A percentile compares a stretch with the other conserved stretches of the same genome.
Evolutionary conservation across 2,888 invertebrate species (phyloP).

Genomic region (Oligia strigilis): DNA sequence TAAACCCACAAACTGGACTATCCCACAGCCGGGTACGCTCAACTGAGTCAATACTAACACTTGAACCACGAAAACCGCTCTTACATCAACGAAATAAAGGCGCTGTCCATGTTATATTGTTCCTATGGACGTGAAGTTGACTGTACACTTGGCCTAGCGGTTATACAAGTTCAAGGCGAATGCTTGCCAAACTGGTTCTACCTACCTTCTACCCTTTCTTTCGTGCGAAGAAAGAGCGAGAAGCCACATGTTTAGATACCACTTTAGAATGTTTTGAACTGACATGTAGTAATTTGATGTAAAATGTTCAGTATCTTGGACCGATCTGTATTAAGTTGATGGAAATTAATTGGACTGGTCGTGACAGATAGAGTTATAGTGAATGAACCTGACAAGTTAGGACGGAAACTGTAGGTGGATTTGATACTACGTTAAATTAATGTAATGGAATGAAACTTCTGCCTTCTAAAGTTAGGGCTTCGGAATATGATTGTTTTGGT

Average conservation of each 20-base stretch:
- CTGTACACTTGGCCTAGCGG: constrained; percentile 69
- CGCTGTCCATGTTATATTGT: background rate
- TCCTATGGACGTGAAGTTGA: constrained; percentile 11
- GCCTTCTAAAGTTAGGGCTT: background rate
- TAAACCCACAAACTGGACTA: constrained; percentile 46
- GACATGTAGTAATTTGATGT: constrained; percentile 54
- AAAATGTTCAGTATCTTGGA: constrained; percentile 44
- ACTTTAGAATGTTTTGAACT: constrained; percentile 61
- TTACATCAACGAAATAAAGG: background rate
- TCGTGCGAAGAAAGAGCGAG: constrained; percentile 58
- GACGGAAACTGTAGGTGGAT: background rate
- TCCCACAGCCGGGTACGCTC: constrained; percentile 35
- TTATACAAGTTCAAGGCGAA: constrained; percentile 77
- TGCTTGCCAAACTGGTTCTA: constrained; percentile 75
- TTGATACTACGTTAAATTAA: background rate
- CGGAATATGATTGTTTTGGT: background rate
- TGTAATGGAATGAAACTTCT: constrained; percentile 5
- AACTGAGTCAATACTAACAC: background rate
- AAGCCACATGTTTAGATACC: constrained; percentile 61
- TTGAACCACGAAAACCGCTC: background rate
- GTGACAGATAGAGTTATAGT: constrained; percentile 11
- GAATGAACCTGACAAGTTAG: constrained; percentile 26
- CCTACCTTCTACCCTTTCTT: constrained; percentile 64
- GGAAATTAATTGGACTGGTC: constrained; percentile 33
- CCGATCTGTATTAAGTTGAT: constrained; percentile 14